These are phyloP conservation scores for Irena cyanogastra DNA, from an alignment of 2,113 vertebrate genomes.

Conservation along the genomic window DNA sequence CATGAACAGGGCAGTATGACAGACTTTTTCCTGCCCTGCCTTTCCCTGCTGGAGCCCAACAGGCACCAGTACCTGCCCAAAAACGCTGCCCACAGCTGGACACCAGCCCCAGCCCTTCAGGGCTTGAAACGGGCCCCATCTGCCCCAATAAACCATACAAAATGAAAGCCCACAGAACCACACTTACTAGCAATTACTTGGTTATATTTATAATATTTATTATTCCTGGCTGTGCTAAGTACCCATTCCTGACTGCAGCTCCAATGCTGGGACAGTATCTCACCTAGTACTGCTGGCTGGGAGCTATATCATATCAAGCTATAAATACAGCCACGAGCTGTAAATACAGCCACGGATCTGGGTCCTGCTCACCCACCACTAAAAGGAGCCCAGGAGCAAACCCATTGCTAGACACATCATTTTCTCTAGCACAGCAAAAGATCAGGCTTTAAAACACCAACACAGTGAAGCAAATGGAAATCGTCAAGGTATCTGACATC, in stretches of 20 bases:
- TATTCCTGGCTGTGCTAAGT: background rate
- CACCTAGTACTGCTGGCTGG: background rate
- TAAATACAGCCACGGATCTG: background rate
- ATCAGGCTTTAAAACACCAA: background rate
- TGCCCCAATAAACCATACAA: background rate
- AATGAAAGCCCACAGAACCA: background rate
- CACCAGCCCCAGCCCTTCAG: background rate
- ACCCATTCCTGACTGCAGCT: background rate
- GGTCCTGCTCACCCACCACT: background rate
- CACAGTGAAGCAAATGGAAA: background rate
- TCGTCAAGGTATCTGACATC: background rate
- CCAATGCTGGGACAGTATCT: rapidly evolving
- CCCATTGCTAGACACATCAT: rapidly evolving
- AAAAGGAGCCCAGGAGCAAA: background rate
- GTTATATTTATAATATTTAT: background rate
- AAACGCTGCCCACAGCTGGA: rapidly evolving
- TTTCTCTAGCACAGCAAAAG: background rate
- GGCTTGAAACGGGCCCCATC: too few species aligned
- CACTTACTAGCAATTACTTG: rapidly evolving
- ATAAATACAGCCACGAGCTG: background rate
- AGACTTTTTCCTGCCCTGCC: background rate
- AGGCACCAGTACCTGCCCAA: background rate
- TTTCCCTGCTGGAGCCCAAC: background rate
- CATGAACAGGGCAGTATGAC: rapidly evolving
- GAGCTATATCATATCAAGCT: too few species aligned